phyloP scores from a whole-genome alignment of 2,113 vertebrate genomes.

The Tychaedon coryphoeus region DNA sequence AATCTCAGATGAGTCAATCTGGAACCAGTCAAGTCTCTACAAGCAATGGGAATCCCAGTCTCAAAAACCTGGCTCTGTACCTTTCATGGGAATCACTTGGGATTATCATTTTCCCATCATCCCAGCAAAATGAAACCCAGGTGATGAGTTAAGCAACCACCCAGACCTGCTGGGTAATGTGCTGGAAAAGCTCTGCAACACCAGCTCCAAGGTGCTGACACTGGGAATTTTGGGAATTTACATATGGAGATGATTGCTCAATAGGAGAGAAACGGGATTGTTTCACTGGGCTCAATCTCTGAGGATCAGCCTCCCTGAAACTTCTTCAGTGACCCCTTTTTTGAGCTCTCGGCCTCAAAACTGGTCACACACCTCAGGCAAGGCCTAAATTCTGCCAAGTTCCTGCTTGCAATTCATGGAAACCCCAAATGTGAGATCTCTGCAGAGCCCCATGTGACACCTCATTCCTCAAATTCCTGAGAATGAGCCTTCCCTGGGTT shows the following conservation, averaged over 20 bases:
- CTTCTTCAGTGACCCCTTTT: background rate
- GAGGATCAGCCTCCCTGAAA: background rate
- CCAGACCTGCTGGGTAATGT: background rate
- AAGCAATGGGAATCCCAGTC: background rate
- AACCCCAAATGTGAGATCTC: background rate
- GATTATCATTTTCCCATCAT: background rate
- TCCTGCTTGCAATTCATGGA: background rate
- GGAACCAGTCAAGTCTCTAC: background rate
- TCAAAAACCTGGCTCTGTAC: background rate
- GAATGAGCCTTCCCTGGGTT: background rate
- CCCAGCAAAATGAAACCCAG: background rate
- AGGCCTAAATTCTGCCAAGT: background rate
- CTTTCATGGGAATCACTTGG: background rate
- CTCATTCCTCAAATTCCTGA: background rate
- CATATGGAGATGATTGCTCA: background rate
- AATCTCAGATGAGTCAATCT: background rate
- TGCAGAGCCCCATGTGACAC: background rate
- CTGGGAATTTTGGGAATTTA: background rate
- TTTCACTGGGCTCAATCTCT: background rate
- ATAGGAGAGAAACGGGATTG: background rate
- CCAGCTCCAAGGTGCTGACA: background rate
- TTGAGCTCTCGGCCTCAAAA: background rate
- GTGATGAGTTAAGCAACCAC: background rate
- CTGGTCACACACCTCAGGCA: background rate
- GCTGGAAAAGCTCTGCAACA: background rate